These are phyloP conservation scores for Timema cristinae DNA, from an alignment of 2,888 invertebrate species.

Conservation along the genomic window DNA sequence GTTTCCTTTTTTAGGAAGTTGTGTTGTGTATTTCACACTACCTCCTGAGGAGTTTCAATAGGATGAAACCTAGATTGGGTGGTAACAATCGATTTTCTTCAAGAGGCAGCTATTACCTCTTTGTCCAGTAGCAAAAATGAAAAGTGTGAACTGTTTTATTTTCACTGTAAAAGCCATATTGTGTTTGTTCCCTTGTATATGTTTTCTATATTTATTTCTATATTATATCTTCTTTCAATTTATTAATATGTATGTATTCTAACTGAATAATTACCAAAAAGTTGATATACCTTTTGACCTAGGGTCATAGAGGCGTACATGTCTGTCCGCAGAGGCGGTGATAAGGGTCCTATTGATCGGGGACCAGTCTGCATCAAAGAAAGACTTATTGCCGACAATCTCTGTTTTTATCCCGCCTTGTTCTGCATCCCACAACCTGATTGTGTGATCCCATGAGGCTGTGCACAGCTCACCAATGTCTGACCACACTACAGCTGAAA, in stretches of 20 bases:
- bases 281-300: slow-evolving; percentile 67
- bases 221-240: slow-evolving; percentile 13
- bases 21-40: too few species aligned
- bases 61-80: too few species aligned
- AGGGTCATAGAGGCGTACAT: slow-evolving; percentile 88
- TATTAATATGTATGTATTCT: slow-evolving; percentile 10
- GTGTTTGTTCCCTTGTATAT: too few species aligned
- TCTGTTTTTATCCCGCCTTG: slow-evolving; percentile 78
- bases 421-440: slow-evolving; percentile 91
- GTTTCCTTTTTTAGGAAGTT: too few species aligned
- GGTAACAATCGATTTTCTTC: too few species aligned
- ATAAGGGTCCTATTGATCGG: slow-evolving; percentile 67
- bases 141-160: too few species aligned
- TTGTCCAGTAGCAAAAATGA: too few species aligned
- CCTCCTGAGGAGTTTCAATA: too few species aligned
- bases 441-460: slow-evolving; percentile 92
- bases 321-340: slow-evolving; percentile 86
- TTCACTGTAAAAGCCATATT: too few species aligned
- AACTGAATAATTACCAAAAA: too few species aligned
- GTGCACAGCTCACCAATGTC: slow-evolving; percentile 68
- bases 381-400: slow-evolving; percentile 84
- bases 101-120: too few species aligned
- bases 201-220: slow-evolving; percentile 5
- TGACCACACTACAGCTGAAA: slow-evolving; percentile 83
- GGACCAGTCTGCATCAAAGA: slow-evolving; percentile 83